Evolutionary conservation across 2,888 invertebrate genomes (phyloP).

Genomic region (Chrysopilus asiliformis): DNA sequence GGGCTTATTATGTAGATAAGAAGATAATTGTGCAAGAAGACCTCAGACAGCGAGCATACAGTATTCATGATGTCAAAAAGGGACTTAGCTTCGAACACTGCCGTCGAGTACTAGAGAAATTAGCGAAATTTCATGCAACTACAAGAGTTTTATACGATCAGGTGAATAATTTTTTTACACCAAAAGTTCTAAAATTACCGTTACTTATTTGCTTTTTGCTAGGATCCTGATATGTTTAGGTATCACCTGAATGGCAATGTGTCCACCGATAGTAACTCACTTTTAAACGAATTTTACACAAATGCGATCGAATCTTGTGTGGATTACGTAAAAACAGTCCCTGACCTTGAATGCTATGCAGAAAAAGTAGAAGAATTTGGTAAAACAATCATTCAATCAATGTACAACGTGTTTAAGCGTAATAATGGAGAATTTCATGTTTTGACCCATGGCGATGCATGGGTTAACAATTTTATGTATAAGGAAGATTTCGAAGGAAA

Average conservation of each 20-base stretch:
- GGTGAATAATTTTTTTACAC: conserved; percentile 24
- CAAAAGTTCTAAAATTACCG: background rate
- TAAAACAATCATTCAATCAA: conserved; percentile 20
- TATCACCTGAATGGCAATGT: conserved; percentile 21
- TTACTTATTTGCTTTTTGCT: conserved; percentile 1
- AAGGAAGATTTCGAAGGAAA: conserved; percentile 25
- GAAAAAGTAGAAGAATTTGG: conserved; percentile 19
- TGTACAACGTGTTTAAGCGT: conserved; percentile 22
- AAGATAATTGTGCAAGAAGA: conserved; percentile 36
- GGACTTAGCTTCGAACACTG: conserved; percentile 40
- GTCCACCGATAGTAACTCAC: conserved; percentile 20
- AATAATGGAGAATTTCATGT: conserved; percentile 29
- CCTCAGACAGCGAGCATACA: conserved; percentile 37
- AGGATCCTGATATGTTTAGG: conserved; percentile 22
- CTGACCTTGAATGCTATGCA: conserved; percentile 19
- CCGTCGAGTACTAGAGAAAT: conserved; percentile 35
- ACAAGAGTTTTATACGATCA: conserved; percentile 39
- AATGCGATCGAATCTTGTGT: conserved; percentile 19
- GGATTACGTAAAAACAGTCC: conserved; percentile 18
- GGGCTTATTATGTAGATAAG: background rate
- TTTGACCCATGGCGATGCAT: conserved; percentile 38
- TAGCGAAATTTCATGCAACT: conserved; percentile 41
- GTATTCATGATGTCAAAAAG: conserved; percentile 36
- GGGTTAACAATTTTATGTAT: conserved; percentile 39
- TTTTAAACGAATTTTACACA: conserved; percentile 22